Conservation (phyloP, 2,797 vertebrate species). For the Oryzias dopingdopingensis region DNA sequence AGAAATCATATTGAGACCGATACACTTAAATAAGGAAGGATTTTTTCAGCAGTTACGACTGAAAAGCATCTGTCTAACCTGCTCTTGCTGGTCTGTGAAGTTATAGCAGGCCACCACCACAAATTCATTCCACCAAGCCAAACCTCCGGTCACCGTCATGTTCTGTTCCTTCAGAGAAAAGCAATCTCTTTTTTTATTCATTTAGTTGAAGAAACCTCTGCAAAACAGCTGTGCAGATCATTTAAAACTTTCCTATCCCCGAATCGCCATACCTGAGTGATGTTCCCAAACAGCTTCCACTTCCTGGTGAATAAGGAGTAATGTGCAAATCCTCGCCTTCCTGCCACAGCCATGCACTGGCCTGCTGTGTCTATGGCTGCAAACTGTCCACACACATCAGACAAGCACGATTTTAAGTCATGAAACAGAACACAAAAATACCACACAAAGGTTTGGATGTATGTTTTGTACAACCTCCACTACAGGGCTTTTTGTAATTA, state of each 20-base stretch:
- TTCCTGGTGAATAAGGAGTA: constrained; percentile 96
- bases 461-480: too few species aligned
- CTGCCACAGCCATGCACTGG: constrained; percentile 94
- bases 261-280: constrained; percentile 86
- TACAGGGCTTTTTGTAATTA: too few species aligned
- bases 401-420: not conserved
- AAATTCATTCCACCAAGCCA: constrained; percentile 98
- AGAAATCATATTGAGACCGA: not conserved
- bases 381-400: constrained; percentile 78
- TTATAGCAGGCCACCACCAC: constrained; percentile 97
- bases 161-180: constrained; percentile 87
- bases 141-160: constrained; percentile 94
- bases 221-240: not conserved
- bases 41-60: not conserved
- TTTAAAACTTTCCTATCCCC: not conserved
- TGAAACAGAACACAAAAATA: not conserved
- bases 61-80: constrained; percentile 73
- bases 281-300: constrained; percentile 98
- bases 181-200: not conserved
- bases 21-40: not conserved
- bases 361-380: constrained; percentile 94
- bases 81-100: constrained; percentile 91
- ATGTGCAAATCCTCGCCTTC: constrained; percentile 96
- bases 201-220: too few species aligned
- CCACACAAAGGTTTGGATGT: not conserved